Evolutionary conservation across 2,113 vertebrate species (phyloP).

Genomic region (Campylorhamphus procurvoides): DNA sequence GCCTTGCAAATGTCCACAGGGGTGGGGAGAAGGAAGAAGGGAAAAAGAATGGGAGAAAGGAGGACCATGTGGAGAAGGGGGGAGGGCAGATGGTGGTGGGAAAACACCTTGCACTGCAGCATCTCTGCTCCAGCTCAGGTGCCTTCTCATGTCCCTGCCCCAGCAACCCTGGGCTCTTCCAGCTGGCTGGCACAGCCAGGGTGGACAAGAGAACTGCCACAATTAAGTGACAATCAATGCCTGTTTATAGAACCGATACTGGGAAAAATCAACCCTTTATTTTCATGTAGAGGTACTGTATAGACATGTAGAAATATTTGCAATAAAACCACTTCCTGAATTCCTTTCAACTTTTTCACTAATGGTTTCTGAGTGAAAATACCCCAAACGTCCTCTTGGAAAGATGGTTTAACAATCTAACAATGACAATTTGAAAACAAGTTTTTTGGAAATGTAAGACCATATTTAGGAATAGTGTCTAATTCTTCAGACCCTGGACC

Average conservation of each 20-base stretch:
- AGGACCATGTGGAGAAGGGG: background rate
- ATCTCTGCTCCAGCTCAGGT: background rate
- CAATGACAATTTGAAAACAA: background rate
- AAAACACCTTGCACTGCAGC: background rate
- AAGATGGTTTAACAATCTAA: background rate
- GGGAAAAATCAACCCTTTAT: background rate
- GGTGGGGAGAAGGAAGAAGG: background rate
- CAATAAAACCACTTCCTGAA: background rate
- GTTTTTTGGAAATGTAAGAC: background rate
- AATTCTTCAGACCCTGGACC: background rate
- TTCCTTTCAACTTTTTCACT: background rate
- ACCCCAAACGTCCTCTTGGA: background rate
- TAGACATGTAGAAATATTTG: background rate
- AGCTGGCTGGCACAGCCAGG: background rate
- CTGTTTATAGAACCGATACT: background rate
- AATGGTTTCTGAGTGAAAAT: background rate
- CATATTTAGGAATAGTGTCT: background rate
- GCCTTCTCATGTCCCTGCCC: background rate
- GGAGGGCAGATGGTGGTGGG: background rate
- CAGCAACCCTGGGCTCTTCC: background rate
- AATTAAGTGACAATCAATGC: background rate
- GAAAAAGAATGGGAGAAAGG: background rate
- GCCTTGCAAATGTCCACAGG: background rate
- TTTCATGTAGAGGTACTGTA: background rate
- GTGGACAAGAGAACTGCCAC: background rate